Evolutionary conservation across 2,888 invertebrate species (phyloP), one percentile per base, ranked within the genome.

Genomic region (Ctena decussata): DNA sequence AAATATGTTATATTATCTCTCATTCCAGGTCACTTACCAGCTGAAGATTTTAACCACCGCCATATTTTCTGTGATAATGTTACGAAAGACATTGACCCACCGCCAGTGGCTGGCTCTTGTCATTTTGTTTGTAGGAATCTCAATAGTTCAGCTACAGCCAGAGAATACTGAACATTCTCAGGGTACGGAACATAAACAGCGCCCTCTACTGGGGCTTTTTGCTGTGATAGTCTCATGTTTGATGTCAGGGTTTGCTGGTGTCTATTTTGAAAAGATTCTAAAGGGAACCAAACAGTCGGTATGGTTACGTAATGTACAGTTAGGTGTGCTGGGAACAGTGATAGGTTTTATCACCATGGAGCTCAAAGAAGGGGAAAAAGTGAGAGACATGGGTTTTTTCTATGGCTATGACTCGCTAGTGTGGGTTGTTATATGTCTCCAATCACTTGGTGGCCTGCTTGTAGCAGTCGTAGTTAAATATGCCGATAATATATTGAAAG

Each of bases 391-490:
- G 53, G 99, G 99, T 2, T 98, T 99, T 95, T 96, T 96, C 86
- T 96, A 94, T 92, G 97, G 97, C 15, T 97, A 97, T 91, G 96
- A 96, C 89, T 80, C 87, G 15, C 89, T 97, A 97, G 97, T 99
- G 5, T 96, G 96, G 96, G 93, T 98, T 94, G 97, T 99, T 77
- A 97, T 99, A 2, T 95, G 98, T 39, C 96, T 95, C 73, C 99
- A 99, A 96, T 99, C 99, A 0, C 97, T 98, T 21, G 99, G 99
- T 0, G 99, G 99, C 3, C 97, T 99, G 2, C 97, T 99, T 78
- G 99, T 99, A 12, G 99, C 99, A 0, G 97, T 99, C 90, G 99
- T 99, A 1, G 99, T 99, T 39, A 99, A 99, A 96, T 99, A 99
- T 96, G 99, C 99, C 0, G 99, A 99, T 96, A 99, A 99, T 96